Base-by-base conservation (phyloP, 2,113 vertebrate genomes). In the Python bivittatus region DNA sequence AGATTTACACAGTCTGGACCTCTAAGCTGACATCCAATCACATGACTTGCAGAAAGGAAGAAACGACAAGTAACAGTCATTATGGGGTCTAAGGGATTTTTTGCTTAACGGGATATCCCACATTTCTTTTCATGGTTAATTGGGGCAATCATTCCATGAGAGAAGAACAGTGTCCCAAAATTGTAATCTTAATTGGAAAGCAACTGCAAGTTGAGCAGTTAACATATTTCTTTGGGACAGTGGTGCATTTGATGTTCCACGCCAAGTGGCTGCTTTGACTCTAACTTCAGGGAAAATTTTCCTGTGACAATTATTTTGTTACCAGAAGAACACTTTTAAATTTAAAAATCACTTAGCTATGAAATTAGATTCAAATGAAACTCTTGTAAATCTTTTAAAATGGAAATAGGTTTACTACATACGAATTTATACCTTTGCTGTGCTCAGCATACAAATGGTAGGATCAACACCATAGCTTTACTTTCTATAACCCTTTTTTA, bases 111-210 rank as follows among this genome's bases (percentile, higher is more conserved):
- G 52, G 61, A 57, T 44, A 84, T 89, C 57, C 33, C 29, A 88
- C 8, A 29, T 88, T 92, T 92, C 68, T 57, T 89, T 13, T 60
- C 57, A 88, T 61, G 29, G 42, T 88, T 92, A 60, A 84, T 52
- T 89, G 91, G 23, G 87, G 56, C 23, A 53, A 84, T 61, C 42
- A 64, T 61, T 44, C 57, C 89, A 48, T 84, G 44, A 85, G 38
- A 33, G 15, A 83, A 53, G 87, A 61, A 92, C 54, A 52, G 42
- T 53, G 23, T 61, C 56, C 15, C 48, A 79, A 57, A 61, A 88
- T 64, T n/a, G 56, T 56, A 92, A 84, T 48, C 57, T 61, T 92
- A 52, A 89, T 54, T 89, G 87, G 29, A 89, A 92, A 89, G 57
- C 68, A n/a, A n/a, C n/a, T n/a, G n/a, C n/a, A n/a, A n/a, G 79